Percentiles rank a stretch among this genome's conserved stretches.
Conservation (phyloP, 2,113 vertebrate genomes). For the Phaethon lepturus region DNA sequence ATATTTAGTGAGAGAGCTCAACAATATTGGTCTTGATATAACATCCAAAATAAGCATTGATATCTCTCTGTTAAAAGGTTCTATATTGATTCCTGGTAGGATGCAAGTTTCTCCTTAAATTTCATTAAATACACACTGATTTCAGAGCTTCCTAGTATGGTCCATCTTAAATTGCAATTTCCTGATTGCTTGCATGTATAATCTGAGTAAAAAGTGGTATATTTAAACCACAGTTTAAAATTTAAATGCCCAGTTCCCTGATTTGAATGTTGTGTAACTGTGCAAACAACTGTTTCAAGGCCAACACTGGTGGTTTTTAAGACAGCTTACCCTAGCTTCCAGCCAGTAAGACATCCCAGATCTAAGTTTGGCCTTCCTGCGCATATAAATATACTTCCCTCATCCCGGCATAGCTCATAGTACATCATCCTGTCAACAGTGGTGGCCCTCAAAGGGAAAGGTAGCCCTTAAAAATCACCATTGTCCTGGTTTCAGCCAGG, state of each 20-base stretch:
- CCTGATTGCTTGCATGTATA: not conserved
- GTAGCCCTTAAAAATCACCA: not conserved
- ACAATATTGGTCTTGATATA: not conserved
- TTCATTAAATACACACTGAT: not conserved
- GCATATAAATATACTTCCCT: not conserved
- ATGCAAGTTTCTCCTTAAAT: not conserved
- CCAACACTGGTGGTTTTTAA: not conserved
- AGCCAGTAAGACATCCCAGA: not conserved
- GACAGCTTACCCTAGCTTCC: not conserved
- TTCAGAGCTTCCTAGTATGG: not conserved
- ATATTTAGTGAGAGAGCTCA: not conserved
- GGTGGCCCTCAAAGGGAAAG: not conserved
- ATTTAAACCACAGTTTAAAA: not conserved
- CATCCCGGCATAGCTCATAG: not conserved
- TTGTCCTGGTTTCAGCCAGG: too few species aligned
- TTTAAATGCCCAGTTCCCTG: not conserved
- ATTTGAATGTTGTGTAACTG: not conserved
- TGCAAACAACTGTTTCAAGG: not conserved
- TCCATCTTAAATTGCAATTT: not conserved
- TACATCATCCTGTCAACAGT: not conserved
- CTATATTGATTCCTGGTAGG: not conserved
- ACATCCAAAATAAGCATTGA: not conserved
- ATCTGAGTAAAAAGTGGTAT: not conserved
- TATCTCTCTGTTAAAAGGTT: not conserved
- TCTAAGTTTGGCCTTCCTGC: not conserved